A percentile compares a stretch with the other conserved stretches of the same genome.
Evolutionary conservation across 2,113 vertebrate species (phyloP).

Genomic region (Colius striatus): DNA sequence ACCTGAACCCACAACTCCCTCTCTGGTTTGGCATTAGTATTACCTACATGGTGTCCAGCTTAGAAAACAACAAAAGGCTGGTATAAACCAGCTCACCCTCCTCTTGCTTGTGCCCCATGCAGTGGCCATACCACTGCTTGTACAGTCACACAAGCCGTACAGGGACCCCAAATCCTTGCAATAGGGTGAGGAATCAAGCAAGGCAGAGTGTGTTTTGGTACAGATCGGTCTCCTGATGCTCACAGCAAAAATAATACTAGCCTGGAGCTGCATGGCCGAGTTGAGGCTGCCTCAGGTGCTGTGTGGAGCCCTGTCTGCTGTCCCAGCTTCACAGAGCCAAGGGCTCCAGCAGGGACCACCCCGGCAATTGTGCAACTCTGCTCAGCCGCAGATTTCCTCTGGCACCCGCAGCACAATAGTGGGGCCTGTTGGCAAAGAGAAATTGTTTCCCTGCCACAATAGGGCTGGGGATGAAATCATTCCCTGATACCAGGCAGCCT

Average conservation of each 20-base stretch:
- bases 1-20: background rate
- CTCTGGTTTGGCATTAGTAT: background rate
- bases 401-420: constrained; percentile 5
- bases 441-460: constrained; percentile 1
- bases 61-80: background rate
- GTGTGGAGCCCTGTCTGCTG: fast-evolving
- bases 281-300: background rate
- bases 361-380: background rate
- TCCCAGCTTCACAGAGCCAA: background rate
- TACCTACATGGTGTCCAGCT: background rate
- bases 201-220: background rate
- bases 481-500: background rate
- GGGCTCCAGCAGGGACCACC: background rate
- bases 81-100: background rate
- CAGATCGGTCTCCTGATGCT: background rate
- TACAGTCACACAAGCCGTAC: background rate
- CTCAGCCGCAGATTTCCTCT: constrained; percentile 14
- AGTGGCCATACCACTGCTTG: fast-evolving
- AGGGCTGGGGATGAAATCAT: background rate
- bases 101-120: background rate
- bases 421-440: background rate
- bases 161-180: fast-evolving
- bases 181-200: background rate
- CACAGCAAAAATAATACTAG: background rate
- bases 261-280: fast-evolving